Percentiles rank a stretch among this genome's conserved stretches.
Evolutionary conservation across 2,888 invertebrate species (phyloP).

Genomic region (Cataglyphis altisquamis): DNA sequence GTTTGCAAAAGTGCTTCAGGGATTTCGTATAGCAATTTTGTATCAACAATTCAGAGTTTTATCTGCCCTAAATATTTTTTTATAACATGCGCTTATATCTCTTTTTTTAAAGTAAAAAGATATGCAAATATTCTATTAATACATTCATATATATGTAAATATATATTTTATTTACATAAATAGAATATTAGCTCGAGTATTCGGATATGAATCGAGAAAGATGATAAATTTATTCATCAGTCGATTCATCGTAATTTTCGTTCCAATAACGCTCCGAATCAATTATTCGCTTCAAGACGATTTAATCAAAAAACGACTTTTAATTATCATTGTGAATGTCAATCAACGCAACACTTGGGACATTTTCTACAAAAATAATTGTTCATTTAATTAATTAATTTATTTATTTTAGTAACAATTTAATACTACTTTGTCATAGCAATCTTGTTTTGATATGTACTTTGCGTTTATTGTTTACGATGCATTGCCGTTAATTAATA

Average conservation of each 20-base stretch:
- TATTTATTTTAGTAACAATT: constrained; percentile 9
- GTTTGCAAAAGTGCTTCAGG: not conserved
- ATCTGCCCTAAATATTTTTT: not conserved
- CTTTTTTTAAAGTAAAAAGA: not conserved
- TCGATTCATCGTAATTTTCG: not conserved
- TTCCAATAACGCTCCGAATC: not conserved
- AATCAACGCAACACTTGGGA: not conserved
- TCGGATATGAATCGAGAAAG: not conserved
- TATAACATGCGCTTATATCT: not conserved
- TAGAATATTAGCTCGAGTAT: not conserved
- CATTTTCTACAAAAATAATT: not conserved
- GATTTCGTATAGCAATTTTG: not conserved
- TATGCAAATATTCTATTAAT: not conserved
- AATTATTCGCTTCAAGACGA: not conserved
- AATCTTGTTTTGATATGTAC: constrained; percentile 17
- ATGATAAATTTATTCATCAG: not conserved
- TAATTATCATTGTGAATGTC: not conserved
- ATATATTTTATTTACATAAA: not conserved
- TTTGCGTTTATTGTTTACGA: not conserved
- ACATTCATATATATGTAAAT: not conserved
- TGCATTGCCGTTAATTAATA: constrained; percentile 12
- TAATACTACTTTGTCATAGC: constrained; percentile 12
- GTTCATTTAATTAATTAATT: not conserved
- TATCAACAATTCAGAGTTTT: not conserved
- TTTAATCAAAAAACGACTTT: not conserved